Base-by-base conservation (phyloP, 35 echinoderm and acorn worm genomes). In the Heliocidaris tuberculata region DNA sequence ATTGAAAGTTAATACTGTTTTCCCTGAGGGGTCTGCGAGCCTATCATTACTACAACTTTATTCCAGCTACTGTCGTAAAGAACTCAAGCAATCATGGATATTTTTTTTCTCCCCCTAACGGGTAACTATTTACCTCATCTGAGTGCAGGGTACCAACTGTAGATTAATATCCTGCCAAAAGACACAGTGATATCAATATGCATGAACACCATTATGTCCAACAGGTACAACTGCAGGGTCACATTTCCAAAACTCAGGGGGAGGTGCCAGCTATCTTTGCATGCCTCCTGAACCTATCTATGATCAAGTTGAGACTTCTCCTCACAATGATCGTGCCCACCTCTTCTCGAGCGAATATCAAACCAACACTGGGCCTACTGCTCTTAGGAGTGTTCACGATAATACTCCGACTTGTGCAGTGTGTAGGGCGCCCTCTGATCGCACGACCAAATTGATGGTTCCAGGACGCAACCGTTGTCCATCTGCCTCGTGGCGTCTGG, bases 381-480 rank as follows among this genome's bases (percentile, higher is more conserved):
- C 11, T 19, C 30, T 15, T 0, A 9, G 11, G n/a, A 32, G n/a
- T n/a, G 60, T 94, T 1, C 71, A 94, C 35, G 71, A 94, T 27
- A 13, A 86, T 48, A 59, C 48, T 16, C 48, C 56, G 48, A 21
- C 92, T 17, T 93, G 92, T 56, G 94, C 71, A 13, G 61, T 94
- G 35, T 94, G 94, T 32, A 15, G 94, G n/a, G 94, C 71, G 13
- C 93, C 93, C 9, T 19, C 65, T 16, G 70, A 56, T 52, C 94
- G 85, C 31, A 49, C 27, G 12, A 31, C 94, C 31, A n/a, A 49
- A 13, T 49, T 95, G 10, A 95, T 86, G 65, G 52, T 97, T 31
- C 96, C 96, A 8, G 96, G 93, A 12, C 31, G 96, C 10, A 97
- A 97, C 56, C 59, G 86, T 12, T 97, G 96, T 89, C 96, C 96